phyloP scores from a whole-genome alignment of 2,888 invertebrate genomes.

The Pseudococcus viburni region DNA sequence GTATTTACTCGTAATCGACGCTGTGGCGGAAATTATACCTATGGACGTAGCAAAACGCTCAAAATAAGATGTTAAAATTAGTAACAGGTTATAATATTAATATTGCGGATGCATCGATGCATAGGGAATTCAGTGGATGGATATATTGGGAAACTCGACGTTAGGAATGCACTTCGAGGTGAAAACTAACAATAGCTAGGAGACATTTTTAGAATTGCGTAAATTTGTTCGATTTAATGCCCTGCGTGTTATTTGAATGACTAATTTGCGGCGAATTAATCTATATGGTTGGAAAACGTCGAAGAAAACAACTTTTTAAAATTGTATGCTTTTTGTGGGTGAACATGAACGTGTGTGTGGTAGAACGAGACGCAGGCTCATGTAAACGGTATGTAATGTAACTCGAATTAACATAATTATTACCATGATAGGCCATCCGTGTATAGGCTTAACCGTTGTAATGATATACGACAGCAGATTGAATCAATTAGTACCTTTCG shows the following conservation, averaged over 20 bases:
- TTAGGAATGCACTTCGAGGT: background rate
- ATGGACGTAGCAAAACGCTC: background rate
- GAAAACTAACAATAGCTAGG: conserved; percentile 2
- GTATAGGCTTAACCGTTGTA: conserved; percentile 3
- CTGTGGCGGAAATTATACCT: background rate
- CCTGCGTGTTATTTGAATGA: background rate
- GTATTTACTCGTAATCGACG: background rate
- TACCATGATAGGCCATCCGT: background rate
- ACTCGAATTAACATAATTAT: conserved; percentile 29
- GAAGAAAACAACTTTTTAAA: background rate
- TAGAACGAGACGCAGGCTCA: background rate
- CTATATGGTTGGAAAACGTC: background rate
- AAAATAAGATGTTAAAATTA: conserved; percentile 35
- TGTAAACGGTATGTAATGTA: background rate
- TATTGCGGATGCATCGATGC: background rate
- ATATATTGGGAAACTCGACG: background rate
- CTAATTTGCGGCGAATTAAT: background rate
- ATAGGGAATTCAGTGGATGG: background rate
- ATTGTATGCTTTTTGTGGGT: conserved; percentile 19
- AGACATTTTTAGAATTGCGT: conserved; percentile 3
- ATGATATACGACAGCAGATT: conserved; percentile 15
- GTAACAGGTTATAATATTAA: background rate
- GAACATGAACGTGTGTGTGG: background rate
- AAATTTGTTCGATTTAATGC: background rate
- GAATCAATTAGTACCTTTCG: conserved; percentile 35